Evolutionary conservation across 2,888 invertebrate genomes (phyloP).

Genomic region (Empis livida): DNA sequence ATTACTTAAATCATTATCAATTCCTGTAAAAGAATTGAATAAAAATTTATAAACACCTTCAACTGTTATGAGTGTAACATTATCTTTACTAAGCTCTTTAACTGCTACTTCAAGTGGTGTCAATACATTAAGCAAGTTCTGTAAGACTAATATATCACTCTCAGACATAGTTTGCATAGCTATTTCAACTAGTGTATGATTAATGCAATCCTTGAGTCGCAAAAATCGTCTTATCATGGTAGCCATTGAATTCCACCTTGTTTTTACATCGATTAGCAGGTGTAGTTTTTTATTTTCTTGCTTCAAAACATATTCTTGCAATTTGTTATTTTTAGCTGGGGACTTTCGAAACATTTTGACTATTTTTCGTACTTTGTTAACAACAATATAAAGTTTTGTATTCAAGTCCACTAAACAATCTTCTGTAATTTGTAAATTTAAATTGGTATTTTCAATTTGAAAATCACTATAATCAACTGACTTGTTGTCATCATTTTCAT

Average conservation of each 20-base stretch:
- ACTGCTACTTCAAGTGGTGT: no score
- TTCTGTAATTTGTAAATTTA: not conserved
- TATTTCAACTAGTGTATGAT: not conserved
- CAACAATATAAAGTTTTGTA: not conserved
- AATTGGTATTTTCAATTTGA: not conserved
- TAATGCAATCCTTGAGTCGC: not conserved
- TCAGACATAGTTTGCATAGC: no score
- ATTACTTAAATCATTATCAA: no score
- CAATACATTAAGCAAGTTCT: no score
- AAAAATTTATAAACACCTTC: no score
- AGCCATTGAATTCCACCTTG: conserved; percentile 2
- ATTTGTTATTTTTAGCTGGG: conserved; percentile 2
- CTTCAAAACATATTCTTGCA: conserved; percentile 1
- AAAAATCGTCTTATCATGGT: not conserved
- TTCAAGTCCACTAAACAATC: not conserved
- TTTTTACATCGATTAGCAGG: conserved; percentile 2
- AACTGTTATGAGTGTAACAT: no score
- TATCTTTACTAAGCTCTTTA: no score
- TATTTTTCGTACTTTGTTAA: no score
- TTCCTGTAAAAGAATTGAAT: no score
- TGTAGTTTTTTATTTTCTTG: conserved; percentile 4
- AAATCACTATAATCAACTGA: not conserved
- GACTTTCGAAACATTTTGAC: not conserved
- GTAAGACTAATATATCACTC: no score
- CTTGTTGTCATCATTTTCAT: not conserved